A percentile compares a stretch with the other conserved stretches of the same genome.
These are phyloP conservation scores for Agrotis puta DNA, from an alignment of 2,888 invertebrate species.

Conservation along the genomic window DNA sequence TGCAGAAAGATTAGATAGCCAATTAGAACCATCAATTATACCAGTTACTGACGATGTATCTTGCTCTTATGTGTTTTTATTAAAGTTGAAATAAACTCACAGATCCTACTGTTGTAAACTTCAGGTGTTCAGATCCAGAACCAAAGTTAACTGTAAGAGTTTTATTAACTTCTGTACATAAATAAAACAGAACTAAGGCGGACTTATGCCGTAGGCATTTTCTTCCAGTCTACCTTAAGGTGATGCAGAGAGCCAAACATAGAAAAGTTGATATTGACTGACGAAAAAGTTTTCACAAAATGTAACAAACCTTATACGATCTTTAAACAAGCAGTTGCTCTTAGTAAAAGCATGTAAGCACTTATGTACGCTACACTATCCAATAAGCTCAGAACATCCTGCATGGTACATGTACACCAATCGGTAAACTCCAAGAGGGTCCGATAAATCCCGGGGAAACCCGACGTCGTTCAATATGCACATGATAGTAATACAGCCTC, in stretches of 20 bases:
- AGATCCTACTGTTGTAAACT: background rate
- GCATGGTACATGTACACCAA: constrained; percentile 53
- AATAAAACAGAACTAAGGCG: too few species aligned
- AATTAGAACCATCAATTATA: background rate
- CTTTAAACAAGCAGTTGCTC: background rate
- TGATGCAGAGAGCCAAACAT: too few species aligned
- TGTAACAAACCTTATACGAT: background rate
- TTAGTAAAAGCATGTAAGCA: constrained; percentile 10
- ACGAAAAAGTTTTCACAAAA: background rate
- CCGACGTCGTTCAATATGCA: constrained; percentile 59
- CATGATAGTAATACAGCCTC: constrained; percentile 55
- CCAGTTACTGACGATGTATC: background rate
- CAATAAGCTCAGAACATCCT: constrained; percentile 51
- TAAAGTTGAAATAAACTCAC: background rate
- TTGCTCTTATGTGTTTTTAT: too few species aligned
- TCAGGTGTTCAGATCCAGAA: too few species aligned
- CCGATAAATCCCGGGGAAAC: constrained; percentile 58
- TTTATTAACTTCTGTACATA: too few species aligned
- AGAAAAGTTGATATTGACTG: too few species aligned
- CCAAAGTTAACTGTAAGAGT: too few species aligned
- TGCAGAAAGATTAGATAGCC: background rate
- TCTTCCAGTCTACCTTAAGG: too few species aligned
- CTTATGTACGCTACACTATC: constrained; percentile 31
- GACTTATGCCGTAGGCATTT: too few species aligned
- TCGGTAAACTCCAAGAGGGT: constrained; percentile 45